Evolutionary conservation across 2,888 invertebrate genomes (phyloP).

Genomic region (Diadromus collaris): DNA sequence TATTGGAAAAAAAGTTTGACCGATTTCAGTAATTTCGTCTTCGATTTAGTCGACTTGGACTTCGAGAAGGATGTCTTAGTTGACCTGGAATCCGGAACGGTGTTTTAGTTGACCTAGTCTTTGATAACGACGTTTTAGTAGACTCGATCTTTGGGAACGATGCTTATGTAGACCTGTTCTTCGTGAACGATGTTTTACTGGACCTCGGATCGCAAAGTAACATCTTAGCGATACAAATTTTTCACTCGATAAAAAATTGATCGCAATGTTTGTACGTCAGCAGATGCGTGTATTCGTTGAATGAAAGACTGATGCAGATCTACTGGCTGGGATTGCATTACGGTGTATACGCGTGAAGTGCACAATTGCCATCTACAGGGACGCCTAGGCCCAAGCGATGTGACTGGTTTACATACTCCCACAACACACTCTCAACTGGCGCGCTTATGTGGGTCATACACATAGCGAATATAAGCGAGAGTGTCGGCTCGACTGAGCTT

Average conservation of each 20-base stretch:
- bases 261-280: background rate
- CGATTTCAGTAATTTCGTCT: background rate
- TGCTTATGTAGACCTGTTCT: no score
- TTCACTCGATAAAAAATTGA: background rate
- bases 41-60: background rate
- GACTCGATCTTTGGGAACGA: no score
- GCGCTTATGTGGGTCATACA: background rate
- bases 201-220: no score
- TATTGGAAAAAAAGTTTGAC: background rate
- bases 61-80: no score
- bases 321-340: background rate
- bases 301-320: background rate
- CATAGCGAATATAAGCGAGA: slow-evolving; percentile 2
- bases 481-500: slow-evolving; percentile 18
- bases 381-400: background rate
- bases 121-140: no score
- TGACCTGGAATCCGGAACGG: no score
- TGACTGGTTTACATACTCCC: background rate
- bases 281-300: background rate
- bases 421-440: background rate
- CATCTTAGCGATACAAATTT: no score
- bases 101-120: no score
- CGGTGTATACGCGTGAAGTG: background rate
- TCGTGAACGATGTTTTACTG: no score
- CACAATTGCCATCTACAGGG: background rate